Evolutionary conservation across 2,113 vertebrate species (phyloP).

Genomic region (Parotia lawesii): DNA sequence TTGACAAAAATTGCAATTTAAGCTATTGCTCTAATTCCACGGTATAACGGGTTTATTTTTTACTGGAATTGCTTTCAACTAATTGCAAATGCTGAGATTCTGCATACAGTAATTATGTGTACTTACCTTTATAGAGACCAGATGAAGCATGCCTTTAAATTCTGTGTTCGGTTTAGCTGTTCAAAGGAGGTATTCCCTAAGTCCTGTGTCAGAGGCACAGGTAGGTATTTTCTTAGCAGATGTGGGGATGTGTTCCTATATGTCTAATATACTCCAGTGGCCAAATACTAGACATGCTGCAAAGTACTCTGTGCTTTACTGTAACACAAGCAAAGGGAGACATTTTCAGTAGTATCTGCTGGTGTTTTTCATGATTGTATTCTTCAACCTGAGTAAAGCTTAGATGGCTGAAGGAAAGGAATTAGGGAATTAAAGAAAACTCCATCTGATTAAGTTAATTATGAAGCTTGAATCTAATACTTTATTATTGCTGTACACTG

Average conservation of each 20-base stretch:
- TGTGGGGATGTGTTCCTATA: neutral
- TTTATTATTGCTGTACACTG: neutral
- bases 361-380: neutral
- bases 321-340: neutral
- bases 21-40: constrained; percentile 25
- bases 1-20: constrained; percentile 41
- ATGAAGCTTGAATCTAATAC: neutral
- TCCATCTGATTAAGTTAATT: constrained; percentile 36
- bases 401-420: neutral
- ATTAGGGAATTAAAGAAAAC: neutral
- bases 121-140: neutral
- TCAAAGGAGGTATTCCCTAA: neutral
- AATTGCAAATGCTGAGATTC: constrained; percentile 33
- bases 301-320: neutral
- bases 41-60: constrained; percentile 36
- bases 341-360: neutral
- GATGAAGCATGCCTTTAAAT: neutral
- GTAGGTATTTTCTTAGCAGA: neutral
- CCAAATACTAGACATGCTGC: neutral
- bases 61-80: constrained; percentile 27
- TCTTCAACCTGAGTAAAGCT: neutral
- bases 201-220: neutral
- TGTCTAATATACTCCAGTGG: neutral
- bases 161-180: neutral
- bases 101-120: neutral